Evolutionary conservation across 2,113 vertebrate species (phyloP).

Genomic region (Apistogramma diplotaenia): DNA sequence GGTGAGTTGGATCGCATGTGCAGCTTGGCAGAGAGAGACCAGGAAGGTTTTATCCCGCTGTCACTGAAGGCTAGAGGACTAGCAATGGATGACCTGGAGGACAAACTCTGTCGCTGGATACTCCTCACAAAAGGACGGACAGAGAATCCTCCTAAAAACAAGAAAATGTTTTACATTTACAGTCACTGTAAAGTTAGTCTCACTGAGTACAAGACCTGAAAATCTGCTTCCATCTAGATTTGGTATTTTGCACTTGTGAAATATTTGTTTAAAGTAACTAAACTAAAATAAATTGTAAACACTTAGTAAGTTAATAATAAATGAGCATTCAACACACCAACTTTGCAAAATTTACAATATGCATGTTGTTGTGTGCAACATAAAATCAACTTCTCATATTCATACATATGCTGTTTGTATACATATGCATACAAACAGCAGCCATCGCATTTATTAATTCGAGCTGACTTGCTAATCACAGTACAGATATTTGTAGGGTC

Average conservation of each 20-base stretch:
- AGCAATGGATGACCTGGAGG: slow-evolving; percentile 89
- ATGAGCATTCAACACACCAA: no score
- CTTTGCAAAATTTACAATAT: no score
- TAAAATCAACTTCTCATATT: no score
- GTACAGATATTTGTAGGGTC: background rate
- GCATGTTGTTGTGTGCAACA: no score
- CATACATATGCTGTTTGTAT: no score
- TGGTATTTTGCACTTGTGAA: background rate
- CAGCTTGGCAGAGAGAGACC: slow-evolving; percentile 92
- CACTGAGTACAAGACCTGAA: background rate
- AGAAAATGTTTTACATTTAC: background rate
- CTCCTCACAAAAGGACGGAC: slow-evolving; percentile 94
- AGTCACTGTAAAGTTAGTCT: background rate
- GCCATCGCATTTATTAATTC: no score
- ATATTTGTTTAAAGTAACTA: background rate
- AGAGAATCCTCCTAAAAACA: slow-evolving; percentile 88
- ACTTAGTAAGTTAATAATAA: background rate
- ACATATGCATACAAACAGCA: no score
- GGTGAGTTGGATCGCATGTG: slow-evolving; percentile 94
- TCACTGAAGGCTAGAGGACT: slow-evolving; percentile 91
- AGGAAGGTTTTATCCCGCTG: slow-evolving; percentile 86
- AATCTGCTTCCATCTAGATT: background rate
- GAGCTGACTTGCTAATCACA: background rate
- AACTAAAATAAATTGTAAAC: background rate
- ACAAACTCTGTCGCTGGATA: slow-evolving; percentile 93